Conservation (phyloP, 2,797 vertebrate species). For the Merluccius polli region DNA sequence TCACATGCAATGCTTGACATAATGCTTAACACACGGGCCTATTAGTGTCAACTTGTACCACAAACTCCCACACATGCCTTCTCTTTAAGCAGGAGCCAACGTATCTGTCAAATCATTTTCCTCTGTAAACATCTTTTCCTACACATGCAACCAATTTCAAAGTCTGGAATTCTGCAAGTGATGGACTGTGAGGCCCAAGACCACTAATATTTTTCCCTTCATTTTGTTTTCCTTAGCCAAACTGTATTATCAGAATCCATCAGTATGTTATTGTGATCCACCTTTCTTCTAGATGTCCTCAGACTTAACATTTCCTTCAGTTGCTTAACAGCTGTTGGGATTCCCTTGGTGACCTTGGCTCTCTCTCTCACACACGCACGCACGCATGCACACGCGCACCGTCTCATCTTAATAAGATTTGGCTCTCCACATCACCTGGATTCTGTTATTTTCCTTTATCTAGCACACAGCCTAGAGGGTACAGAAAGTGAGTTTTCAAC, state of each 20-base stretch:
- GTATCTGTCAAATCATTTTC: slow-evolving; percentile 52
- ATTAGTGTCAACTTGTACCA: slow-evolving; percentile 59
- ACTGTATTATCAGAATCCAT: slow-evolving; percentile 55
- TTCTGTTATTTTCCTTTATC: slow-evolving; percentile 44
- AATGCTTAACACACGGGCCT: slow-evolving; percentile 43
- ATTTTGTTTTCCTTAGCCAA: slow-evolving; percentile 41
- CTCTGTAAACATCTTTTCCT: slow-evolving; percentile 44
- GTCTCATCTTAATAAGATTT: slow-evolving; percentile 36
- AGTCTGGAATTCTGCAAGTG: slow-evolving; percentile 43
- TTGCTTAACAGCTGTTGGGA: slow-evolving; percentile 59
- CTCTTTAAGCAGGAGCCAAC: slow-evolving; percentile 48
- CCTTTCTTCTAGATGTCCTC: slow-evolving; percentile 41
- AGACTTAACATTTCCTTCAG: slow-evolving; percentile 54
- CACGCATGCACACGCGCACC: not conserved
- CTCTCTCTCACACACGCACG: not conserved
- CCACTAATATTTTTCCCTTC: slow-evolving; percentile 39
- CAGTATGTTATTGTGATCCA: slow-evolving; percentile 45
- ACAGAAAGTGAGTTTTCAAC: slow-evolving; percentile 36
- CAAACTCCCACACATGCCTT: slow-evolving; percentile 47
- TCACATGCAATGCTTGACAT: slow-evolving; percentile 43
- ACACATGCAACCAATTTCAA: slow-evolving; percentile 64
- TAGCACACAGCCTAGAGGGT: slow-evolving; percentile 34
- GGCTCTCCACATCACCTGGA: slow-evolving; percentile 54
- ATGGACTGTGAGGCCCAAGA: slow-evolving; percentile 53
- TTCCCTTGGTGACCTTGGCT: slow-evolving; percentile 45